Percentiles rank a stretch among this genome's conserved stretches.
Conservation (phyloP, 2,113 vertebrate genomes). For the Grus americana region DNA sequence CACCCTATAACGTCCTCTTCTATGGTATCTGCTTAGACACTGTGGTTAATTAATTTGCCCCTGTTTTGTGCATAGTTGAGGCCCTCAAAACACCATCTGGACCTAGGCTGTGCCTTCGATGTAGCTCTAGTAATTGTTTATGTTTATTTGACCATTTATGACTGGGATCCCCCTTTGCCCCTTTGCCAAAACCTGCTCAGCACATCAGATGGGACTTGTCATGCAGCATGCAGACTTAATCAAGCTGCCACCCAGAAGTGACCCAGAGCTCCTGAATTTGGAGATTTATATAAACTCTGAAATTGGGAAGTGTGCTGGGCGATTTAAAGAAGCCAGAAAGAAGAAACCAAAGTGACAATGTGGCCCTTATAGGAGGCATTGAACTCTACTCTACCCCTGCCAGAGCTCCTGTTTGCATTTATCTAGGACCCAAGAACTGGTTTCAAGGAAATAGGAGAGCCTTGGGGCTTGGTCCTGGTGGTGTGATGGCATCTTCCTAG, state of each 20-base stretch:
- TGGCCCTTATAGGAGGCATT: not conserved
- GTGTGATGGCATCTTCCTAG: not conserved
- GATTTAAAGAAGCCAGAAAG: not conserved
- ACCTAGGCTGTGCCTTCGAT: not conserved
- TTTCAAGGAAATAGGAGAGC: not conserved
- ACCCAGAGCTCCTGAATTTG: not conserved
- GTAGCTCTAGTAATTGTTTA: not conserved
- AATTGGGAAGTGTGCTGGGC: not conserved
- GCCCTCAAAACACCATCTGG: slow-evolving; percentile 5
- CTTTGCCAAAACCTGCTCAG: slow-evolving; percentile 5
- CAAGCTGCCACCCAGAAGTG: not conserved
- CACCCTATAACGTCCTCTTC: not conserved
- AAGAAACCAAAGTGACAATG: not conserved
- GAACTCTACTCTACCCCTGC: not conserved
- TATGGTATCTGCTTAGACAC: not conserved
- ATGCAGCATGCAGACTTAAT: not conserved
- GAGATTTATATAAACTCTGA: not conserved
- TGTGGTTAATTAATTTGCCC: not conserved
- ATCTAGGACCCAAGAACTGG: not conserved
- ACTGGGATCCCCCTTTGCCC: not conserved
- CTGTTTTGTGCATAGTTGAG: not conserved
- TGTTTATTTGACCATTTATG: slow-evolving; percentile 39
- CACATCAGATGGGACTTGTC: not conserved
- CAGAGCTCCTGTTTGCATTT: not conserved
- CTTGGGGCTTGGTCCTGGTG: not conserved